phyloP scores from a whole-genome alignment of 2,888 invertebrate species.

The Andrena chrysosceles region DNA sequence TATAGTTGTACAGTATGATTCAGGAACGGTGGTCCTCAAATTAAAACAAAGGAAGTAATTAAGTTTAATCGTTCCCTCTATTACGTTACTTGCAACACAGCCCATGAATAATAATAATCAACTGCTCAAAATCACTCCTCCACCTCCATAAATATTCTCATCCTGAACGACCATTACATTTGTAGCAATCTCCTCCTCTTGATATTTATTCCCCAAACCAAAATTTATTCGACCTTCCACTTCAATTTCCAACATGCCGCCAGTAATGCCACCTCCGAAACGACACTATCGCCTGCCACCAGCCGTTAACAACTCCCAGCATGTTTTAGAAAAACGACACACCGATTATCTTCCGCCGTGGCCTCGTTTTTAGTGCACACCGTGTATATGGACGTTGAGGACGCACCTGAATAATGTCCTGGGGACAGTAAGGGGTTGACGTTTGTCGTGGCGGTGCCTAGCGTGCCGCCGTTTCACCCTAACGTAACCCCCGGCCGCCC shows the following conservation, averaged over 20 bases:
- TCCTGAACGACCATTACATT: too few species aligned
- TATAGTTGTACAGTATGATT: too few species aligned
- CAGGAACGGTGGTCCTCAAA: too few species aligned
- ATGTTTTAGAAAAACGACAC: constrained; percentile 8
- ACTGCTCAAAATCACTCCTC: too few species aligned
- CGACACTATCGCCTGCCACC: neutral
- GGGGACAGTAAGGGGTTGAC: constrained; percentile 71
- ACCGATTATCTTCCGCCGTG: neutral
- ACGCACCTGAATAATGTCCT: constrained; percentile 78
- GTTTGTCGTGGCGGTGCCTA: constrained; percentile 77
- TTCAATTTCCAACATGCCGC: neutral
- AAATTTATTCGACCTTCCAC: neutral
- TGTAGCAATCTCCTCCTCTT: too few species aligned
- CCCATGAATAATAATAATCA: too few species aligned
- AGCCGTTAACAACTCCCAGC: neutral
- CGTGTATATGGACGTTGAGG: constrained; percentile 39
- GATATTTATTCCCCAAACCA: neutral
- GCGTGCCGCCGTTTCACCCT: constrained; percentile 72
- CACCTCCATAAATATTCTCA: too few species aligned
- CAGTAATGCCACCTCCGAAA: neutral
- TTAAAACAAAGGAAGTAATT: too few species aligned
- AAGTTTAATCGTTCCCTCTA: too few species aligned
- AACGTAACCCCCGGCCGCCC: constrained; percentile 44
- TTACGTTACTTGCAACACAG: too few species aligned
- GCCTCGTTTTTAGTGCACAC: constrained; percentile 21